Base-by-base conservation (phyloP, 1,140 invertebrate species). In the Leguminivora glycinivorella region DNA sequence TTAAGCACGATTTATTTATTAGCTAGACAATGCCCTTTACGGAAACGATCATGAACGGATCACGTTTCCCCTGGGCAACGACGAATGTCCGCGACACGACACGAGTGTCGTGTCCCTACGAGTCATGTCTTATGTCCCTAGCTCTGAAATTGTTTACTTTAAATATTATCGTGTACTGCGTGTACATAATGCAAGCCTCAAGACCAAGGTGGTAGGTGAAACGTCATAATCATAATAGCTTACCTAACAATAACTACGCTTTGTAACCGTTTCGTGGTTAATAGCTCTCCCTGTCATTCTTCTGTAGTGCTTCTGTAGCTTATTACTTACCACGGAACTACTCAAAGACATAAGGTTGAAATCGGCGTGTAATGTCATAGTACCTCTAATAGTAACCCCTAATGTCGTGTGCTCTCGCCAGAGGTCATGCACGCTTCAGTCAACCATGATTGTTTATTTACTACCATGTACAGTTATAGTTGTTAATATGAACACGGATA, bases 21-120 rank as follows among this genome's bases (percentile, higher is more conserved):
- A 52, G 19, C 47, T 9, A 52, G 47, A 22, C 17, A 52, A 52
- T 22, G 47, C 47, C 47, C 47, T 52, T 52, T 52, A 52, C 47
- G 47, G 47, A 52, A 52, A 43, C 40, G 40, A 19, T 52, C 47
- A 22, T 22, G 19, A 19, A 9, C 47, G n/a, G 40, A 43, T 52
- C 47, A 52, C 47, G 47, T 52, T 52, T 52, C 47, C 47, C 47
- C 47, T 52, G 47, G 47, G 47, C 47, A n/a, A 52, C 47, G 47
- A 52, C 47, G 22, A 52, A 52, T 52, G 47, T 52, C 47, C 47
- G 17, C 0, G 47, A 19, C 47, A 52, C 47, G 47, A 52, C 47
- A 22, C 6, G n/a, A n/a, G n/a, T n/a, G n/a, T n/a, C n/a, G n/a
- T n/a, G n/a, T n/a, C n/a, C n/a, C n/a, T n/a, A n/a, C n/a, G n/a